These are phyloP conservation scores for Porites rus DNA, from an alignment of 92 coral and sea anemone genomes.

Conservation along the genomic window DNA sequence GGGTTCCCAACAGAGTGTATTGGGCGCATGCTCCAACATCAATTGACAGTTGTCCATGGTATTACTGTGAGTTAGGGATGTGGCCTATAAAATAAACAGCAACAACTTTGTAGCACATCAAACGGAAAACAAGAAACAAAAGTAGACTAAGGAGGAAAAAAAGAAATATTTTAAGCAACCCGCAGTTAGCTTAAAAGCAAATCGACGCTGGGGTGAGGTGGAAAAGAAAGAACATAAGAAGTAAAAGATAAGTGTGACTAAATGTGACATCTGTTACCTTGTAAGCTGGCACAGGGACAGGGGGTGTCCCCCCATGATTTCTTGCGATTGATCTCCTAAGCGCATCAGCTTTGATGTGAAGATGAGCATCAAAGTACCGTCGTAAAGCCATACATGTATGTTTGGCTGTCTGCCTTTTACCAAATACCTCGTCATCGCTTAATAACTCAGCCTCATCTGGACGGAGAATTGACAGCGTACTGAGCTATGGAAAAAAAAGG, in stretches of 20 bases:
- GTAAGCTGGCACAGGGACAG: slow-evolving; percentile 90
- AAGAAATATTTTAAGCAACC: no score
- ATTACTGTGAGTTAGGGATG: slow-evolving; percentile 73
- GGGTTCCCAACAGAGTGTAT: slow-evolving; percentile 77
- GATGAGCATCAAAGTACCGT: slow-evolving; percentile 94
- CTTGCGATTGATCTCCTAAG: slow-evolving; percentile 87
- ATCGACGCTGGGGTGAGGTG: no score
- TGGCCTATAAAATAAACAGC: slow-evolving; percentile 56
- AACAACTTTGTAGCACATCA: background rate
- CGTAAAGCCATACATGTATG: slow-evolving; percentile 95
- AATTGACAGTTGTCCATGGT: slow-evolving; percentile 87
- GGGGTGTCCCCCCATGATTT: slow-evolving; percentile 83
- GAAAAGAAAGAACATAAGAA: no score
- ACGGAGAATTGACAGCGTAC: slow-evolving; percentile 93
- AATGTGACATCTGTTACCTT: slow-evolving; percentile 60
- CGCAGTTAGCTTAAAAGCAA: no score
- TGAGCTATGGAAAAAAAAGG: slow-evolving; percentile 62
- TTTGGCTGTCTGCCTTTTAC: slow-evolving; percentile 94
- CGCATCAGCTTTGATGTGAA: slow-evolving; percentile 84
- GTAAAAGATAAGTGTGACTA: background rate
- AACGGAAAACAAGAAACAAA: no score
- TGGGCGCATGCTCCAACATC: slow-evolving; percentile 78
- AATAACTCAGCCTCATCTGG: slow-evolving; percentile 90
- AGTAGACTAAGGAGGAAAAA: no score
- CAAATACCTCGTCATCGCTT: slow-evolving; percentile 95